Percentiles rank a stretch among this genome's conserved stretches.
Evolutionary conservation across 2,888 invertebrate species (phyloP).

Genomic region (Steromphala cineraria): DNA sequence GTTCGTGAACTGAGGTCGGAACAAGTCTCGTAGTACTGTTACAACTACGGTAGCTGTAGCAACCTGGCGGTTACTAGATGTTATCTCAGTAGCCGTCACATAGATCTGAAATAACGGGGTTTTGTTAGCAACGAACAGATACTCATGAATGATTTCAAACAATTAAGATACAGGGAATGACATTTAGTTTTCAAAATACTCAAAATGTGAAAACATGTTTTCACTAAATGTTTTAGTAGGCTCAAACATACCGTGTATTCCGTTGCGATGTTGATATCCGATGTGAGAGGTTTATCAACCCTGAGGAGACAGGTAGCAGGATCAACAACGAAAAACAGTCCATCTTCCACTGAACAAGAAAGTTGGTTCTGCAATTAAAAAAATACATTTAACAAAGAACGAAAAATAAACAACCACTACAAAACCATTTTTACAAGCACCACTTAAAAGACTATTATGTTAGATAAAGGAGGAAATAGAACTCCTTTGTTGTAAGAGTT

Average conservation of each 20-base stretch:
- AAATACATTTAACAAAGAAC: too few relatives aligned
- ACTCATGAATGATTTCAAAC: too few relatives aligned
- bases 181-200: too few relatives aligned
- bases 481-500: background rate
- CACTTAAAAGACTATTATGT: background rate
- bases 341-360: conserved; percentile 44
- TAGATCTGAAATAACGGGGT: conserved; percentile 39
- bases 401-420: background rate
- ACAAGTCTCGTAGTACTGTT: conserved; percentile 58
- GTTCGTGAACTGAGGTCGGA: conserved; percentile 56
- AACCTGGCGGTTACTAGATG: conserved; percentile 35
- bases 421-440: background rate
- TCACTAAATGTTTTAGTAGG: background rate
- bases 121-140: too few relatives aligned
- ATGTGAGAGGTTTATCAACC: conserved; percentile 37
- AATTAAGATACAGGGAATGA: too few relatives aligned
- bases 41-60: conserved; percentile 54
- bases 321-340: conserved; percentile 51
- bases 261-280: conserved; percentile 39
- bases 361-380: conserved; percentile 47
- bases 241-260: conserved; percentile 55
- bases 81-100: conserved; percentile 54
- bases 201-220: too few relatives aligned
- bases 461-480: background rate
- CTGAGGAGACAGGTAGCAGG: conserved; percentile 46